Base-by-base conservation (phyloP, 2,888 invertebrate genomes). In the Rhaphigaster nebulosa region DNA sequence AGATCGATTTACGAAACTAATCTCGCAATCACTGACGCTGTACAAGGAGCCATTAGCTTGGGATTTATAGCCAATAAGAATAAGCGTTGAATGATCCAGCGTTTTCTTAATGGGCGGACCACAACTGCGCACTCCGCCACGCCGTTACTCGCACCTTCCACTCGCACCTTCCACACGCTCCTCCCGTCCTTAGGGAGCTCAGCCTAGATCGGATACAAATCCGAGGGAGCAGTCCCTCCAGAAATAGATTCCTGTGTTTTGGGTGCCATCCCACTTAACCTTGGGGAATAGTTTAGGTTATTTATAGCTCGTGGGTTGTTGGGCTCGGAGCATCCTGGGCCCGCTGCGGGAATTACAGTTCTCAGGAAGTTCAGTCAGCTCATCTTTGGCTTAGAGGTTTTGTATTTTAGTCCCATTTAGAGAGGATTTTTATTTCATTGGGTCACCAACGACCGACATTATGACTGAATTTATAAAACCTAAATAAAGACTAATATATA, bases 201-300 rank as follows among this genome's bases (percentile, higher is more conserved):
- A 6, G 45, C 45, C 45, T n/a, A 65, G 65, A 65, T 65, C 29
- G 65, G 65, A 29, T 2, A 29, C n/a, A 29, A 29, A 29, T 13
- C n/a, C 15, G 15, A 10, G 29, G 12, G 65, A 29, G 29, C 18
- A 6, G 13, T 3, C n/a, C 29, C 8, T 34, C 70, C 70, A 38
- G 70, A 76, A 76, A 76, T 76, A 76, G 70, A 38, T 38, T 20
- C 70, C 38, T 23, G 70, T 76, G 70, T 76, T 76, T 76, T 76
- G 70, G 70, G 70, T 76, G 6, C 70, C 70, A 76, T 76, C 70
- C 70, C 70, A 38, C 70, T 76, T 76, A 76, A 76, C 70, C 70
- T 76, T 76, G 70, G 70, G 70, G 70, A 76, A 76, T 76, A 76
- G 70, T 76, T 76, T 38, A 6, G 20, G 34, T 20, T 76, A 76